Base-by-base conservation (phyloP, 2,113 vertebrate genomes). In the Crocuta crocuta region DNA sequence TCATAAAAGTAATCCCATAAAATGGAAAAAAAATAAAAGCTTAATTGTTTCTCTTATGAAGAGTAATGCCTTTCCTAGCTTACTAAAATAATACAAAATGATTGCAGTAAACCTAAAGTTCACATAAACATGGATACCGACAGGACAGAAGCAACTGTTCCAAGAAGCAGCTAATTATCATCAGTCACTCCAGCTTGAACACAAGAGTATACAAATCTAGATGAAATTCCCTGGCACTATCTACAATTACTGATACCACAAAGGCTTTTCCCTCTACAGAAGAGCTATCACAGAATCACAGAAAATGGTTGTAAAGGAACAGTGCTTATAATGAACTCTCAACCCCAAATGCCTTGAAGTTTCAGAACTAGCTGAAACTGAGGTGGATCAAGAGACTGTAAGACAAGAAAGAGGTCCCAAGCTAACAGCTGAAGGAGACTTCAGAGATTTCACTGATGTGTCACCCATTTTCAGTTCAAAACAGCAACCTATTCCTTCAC, bases 81-180 rank as follows among this genome's bases (percentile, higher is more conserved):
- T 92, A 83, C 65, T 80, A 81, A 85, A 87, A 48, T 66, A 92
- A 87, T 71, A 82, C 58, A 82, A 92, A 94, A 96, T 53, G 11
- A 94, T 45, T 39, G 26, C 4, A 15, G 65, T 68, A 83, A 91
- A 89, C 65, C 61, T 81, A 79, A 94, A 95, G 15, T 78, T 28
- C 31, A 65, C 33, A 81, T 12, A 78, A 50, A 90, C 33, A 43
- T 1, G 43, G 15, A 13, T 70, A 70, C 21, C 39, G 39, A 76
- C 1, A 63, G 53, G 39, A 76, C 1, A 63, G 53, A 88, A 92
- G 76, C 31, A 71, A 43, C 3, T 84, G 50, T 31, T 87, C 21
- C 61, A 80, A 97, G 50, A 1, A 82, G 58, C 7, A 87, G 50
- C 53, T 76, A 89, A 66, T 65, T 43, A 79, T 89, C 92, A 81